Evolutionary conservation across 2,797 vertebrate species (phyloP).

Genomic region (Spondyliosoma cantharus): DNA sequence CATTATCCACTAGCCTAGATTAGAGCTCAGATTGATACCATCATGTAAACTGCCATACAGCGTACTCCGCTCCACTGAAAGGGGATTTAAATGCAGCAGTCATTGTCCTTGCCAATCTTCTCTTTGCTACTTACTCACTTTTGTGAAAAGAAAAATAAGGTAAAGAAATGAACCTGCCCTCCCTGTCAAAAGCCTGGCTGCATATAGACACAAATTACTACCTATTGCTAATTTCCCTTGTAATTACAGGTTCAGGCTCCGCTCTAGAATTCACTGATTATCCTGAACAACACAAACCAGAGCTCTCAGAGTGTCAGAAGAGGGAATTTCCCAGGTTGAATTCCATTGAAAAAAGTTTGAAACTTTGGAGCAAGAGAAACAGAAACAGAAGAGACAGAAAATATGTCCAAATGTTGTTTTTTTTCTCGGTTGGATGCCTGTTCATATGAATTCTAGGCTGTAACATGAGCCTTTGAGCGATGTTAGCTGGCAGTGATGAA

Average conservation of each 20-base stretch:
- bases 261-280: conserved; percentile 63
- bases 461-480: conserved; percentile 9
- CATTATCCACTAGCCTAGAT: conserved; percentile 12
- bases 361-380: conserved; percentile 22
- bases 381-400: conserved; percentile 23
- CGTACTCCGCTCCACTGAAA: conserved; percentile 12
- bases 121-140: conserved; percentile 15
- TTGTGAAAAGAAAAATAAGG: conserved; percentile 14
- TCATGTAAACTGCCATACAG: neutral
- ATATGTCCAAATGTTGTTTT: conserved; percentile 2
- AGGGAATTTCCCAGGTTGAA: conserved; percentile 64
- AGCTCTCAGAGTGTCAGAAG: conserved; percentile 66
- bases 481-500: conserved; percentile 16
- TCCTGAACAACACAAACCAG: conserved; percentile 65
- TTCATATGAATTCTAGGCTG: conserved; percentile 4
- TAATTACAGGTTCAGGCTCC: conserved; percentile 69
- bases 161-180: conserved; percentile 31
- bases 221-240: conserved; percentile 75
- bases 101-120: conserved; percentile 24
- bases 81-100: conserved; percentile 5
- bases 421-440: neutral
- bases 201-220: conserved; percentile 63
- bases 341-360: conserved; percentile 27
- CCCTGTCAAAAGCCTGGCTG: conserved; percentile 52
- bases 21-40: conserved; percentile 1